Base-by-base conservation (phyloP, 2,888 invertebrate species). In the Siphonodentalium dalli region DNA sequence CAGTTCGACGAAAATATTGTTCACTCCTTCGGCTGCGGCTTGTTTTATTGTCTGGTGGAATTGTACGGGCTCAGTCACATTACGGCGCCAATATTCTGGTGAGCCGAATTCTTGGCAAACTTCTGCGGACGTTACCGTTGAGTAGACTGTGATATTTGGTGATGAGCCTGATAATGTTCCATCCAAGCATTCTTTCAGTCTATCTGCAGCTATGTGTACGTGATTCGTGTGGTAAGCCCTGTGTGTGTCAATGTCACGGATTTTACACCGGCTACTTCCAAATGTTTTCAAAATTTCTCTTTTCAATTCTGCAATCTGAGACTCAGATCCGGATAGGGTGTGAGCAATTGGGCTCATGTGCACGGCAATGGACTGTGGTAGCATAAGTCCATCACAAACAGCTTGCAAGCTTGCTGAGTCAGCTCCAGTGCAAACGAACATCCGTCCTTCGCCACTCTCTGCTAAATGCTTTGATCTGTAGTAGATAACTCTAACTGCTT, bases 181-280 rank as follows among this genome's bases (percentile, higher is more conserved):
- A n/a, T n/a, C n/a, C 3, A 62, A 21, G 2, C 50, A 35, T 27
- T 48, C 26, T 29, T 18, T 46, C 11, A 68, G 38, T 11, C 38
- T 21, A 13, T 35, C 40, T 15, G 45, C 42, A 27, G 57, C 56
- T 13, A 44, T 42, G 13, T 56, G 48, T 33, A 63, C 54, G 23
- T 61, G 58, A 18, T 59, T 59, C 21, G 63, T 61, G 33, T 68
- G 68, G 38, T 54, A 66, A 15, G 66, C 68, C 20, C 54, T 54
- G 2, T 55, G 52, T 15, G 63, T 62, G 15, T 45, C 23, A 3
- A 64, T 52, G 5, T 62, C 59, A 13, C 53, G n/a, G 13, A 61
- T 13, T 20, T 23, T 18, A n/a, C 24, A 23, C 15, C 2, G 5
- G 2, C 40, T 23, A 6, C 20, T 15, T 5, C 15, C 20, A 28